Evolutionary conservation across 2,113 vertebrate species (phyloP), one percentile per base, ranked within the genome.

Genomic region (Garra rufa): DNA sequence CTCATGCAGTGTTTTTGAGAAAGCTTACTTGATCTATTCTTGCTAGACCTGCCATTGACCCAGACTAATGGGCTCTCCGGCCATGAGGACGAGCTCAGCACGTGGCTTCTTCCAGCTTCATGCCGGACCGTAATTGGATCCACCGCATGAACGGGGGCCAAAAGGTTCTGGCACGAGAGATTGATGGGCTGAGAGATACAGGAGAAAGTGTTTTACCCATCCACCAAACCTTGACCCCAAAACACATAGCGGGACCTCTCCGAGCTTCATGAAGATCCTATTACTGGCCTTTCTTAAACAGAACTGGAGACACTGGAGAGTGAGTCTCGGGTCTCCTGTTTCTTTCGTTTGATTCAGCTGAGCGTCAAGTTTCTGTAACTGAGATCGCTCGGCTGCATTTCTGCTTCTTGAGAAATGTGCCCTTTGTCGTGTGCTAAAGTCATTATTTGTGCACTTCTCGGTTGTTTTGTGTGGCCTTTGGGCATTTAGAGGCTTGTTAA

Each of bases 151-250:
- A 73, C 24, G 81, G 24, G 80, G 34, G 13, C 26, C 28, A 41
- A 26, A 82, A 78, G 59, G 19, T 48, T 65, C 13, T 70, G 5
- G 43, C 4, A 9, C 7, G 38, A n/a, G 44, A 87, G 59, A 57
- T 57, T 80, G 43, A 69, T 83, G 17, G 6, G 41, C 38, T 76
- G 81, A 71, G 24, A 9, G 76, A 83, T 81, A 48, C 75, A 83
- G 76, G 50, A 73, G 50, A 48, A 83, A 34, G 34, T 3, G 81
- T 76, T 63, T 77, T 69, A 59, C 21, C 9, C 44, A 50, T 55
- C 10, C 73, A 44, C 61, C 61, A 48, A 70, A 30, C 48, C 10
- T 43, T 86, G 85, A 83, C 61, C 57, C 48, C 21, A 9, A 14
- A 76, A 75, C 34, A n/a, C 30, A 26, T 43, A 57, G n/a, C 14